Percentiles rank a stretch among this genome's conserved stretches.
phyloP scores from a whole-genome alignment of 1,140 invertebrate genomes.

The Tetramorium parvispinum region DNA sequence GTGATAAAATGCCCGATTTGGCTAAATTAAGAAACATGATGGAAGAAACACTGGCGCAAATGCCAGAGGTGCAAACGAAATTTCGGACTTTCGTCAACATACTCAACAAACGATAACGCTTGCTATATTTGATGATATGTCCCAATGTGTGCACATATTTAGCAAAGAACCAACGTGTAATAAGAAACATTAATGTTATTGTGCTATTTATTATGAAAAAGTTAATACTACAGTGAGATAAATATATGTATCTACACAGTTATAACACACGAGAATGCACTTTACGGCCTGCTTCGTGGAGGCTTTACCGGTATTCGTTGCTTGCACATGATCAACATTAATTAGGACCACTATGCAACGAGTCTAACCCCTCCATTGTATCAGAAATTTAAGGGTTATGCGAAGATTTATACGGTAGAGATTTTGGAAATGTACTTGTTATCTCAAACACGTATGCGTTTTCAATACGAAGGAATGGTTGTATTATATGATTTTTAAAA shows the following conservation, averaged over 20 bases:
- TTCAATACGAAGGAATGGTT: slow-evolving; percentile 54
- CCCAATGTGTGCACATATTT: slow-evolving; percentile 72
- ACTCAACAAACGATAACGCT: slow-evolving; percentile 85
- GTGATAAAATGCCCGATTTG: slow-evolving; percentile 89
- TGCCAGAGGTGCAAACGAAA: slow-evolving; percentile 76
- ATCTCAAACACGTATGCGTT: slow-evolving; percentile 57
- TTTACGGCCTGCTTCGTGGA: slow-evolving; percentile 75
- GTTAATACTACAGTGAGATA: slow-evolving; percentile 73
- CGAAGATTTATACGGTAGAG: slow-evolving; percentile 18
- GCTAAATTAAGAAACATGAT: slow-evolving; percentile 87
- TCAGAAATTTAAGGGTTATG: slow-evolving; percentile 20
- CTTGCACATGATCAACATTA: slow-evolving; percentile 73
- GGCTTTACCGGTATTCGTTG: slow-evolving; percentile 65
- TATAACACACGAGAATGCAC: slow-evolving; percentile 71
- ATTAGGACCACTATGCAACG: slow-evolving; percentile 62
- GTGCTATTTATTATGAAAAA: slow-evolving; percentile 81
- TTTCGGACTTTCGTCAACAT: slow-evolving; percentile 82
- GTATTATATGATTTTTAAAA: slow-evolving; percentile 65
- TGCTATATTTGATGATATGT: slow-evolving; percentile 71
- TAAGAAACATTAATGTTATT: slow-evolving; percentile 77
- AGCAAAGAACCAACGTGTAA: slow-evolving; percentile 74
- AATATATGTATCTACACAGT: slow-evolving; percentile 71
- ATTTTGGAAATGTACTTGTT: slow-evolving; percentile 67
- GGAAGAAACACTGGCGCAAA: slow-evolving; percentile 86
- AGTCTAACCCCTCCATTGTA: slow-evolving; percentile 37